These are phyloP conservation scores for Tragelaphus strepsiceros DNA, from an alignment of 2,113 vertebrate species.

Conservation along the genomic window DNA sequence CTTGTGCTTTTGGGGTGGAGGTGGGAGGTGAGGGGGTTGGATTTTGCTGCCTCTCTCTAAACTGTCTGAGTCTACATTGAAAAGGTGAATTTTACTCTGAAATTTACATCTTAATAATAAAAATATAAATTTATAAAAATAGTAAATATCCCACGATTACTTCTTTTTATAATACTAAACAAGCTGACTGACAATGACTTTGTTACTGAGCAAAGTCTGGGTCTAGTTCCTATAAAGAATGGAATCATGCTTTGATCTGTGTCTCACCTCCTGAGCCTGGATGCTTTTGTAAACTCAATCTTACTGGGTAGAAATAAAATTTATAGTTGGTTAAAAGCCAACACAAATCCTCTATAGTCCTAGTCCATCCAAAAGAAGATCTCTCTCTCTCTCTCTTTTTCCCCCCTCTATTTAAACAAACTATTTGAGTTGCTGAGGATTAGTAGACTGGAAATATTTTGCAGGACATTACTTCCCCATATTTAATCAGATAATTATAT, in stretches of 20 bases:
- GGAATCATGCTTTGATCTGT: accelerated
- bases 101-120: background rate
- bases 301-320: background rate
- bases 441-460: conserved; percentile 32
- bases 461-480: conserved; percentile 44
- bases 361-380: background rate
- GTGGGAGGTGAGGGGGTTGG: background rate
- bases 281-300: background rate
- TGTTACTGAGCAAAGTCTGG: background rate
- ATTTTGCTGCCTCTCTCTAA: background rate
- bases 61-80: background rate
- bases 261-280: background rate
- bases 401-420: background rate
- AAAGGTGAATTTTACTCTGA: background rate
- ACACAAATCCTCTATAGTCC: background rate
- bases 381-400: background rate
- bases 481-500: conserved; percentile 56
- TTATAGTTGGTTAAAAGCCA: background rate
- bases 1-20: background rate
- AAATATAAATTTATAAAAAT: background rate
- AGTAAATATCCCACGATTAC: background rate
- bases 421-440: background rate
- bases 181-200: background rate
- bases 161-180: background rate
- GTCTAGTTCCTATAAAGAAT: background rate